A percentile compares a stretch with the other conserved stretches of the same genome.
Evolutionary conservation across 2,797 vertebrate species (phyloP).

Genomic region (Oceanodroma leucorhoa): DNA sequence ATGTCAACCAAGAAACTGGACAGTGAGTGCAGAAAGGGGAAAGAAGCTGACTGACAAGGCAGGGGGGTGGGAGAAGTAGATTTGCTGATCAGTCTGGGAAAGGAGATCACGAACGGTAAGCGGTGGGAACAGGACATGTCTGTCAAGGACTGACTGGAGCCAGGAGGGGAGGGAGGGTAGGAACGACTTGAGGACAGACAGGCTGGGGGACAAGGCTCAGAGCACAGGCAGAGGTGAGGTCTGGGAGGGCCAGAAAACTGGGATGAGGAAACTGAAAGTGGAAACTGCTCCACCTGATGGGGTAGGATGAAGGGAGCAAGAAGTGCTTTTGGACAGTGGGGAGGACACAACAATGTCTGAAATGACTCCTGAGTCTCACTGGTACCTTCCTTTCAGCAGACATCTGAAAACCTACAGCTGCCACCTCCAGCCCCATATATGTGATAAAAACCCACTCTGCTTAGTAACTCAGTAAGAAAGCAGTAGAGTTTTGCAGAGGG

Average conservation of each 20-base stretch:
- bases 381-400: background rate
- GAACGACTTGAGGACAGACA: background rate
- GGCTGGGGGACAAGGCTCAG: background rate
- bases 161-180: background rate
- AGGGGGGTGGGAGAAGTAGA: background rate
- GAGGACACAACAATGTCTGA: background rate
- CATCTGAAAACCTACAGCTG: background rate
- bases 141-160: background rate
- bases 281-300: background rate
- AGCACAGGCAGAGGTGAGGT: background rate
- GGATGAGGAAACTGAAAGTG: background rate
- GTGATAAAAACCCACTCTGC: background rate
- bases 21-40: background rate
- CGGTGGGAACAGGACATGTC: background rate
- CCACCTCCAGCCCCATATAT: rapidly evolving
- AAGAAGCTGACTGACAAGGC: background rate
- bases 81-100: background rate
- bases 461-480: background rate
- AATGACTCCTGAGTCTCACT: background rate
- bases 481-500: background rate
- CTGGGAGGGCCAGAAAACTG: background rate
- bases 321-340: background rate
- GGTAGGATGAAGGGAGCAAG: background rate
- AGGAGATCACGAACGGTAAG: background rate
- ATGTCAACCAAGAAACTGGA: background rate